Conservation (phyloP, 2,888 invertebrate species). For the Ophioninae sp. region DNA sequence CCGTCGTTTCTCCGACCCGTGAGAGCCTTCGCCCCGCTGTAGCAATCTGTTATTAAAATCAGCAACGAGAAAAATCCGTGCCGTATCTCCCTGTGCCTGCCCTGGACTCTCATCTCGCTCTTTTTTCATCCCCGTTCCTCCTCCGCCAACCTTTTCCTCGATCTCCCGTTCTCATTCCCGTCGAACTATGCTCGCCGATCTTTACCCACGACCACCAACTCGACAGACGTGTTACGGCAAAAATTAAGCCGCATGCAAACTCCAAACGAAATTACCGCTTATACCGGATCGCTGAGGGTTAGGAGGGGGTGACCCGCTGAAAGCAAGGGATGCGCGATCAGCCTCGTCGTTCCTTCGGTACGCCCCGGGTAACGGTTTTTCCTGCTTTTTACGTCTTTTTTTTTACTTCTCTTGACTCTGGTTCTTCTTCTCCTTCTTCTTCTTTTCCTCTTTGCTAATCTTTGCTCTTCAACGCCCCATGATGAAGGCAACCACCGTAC, state of each 20-base stretch:
- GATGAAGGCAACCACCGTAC: conserved; percentile 48
- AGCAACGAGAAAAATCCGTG: conserved; percentile 81
- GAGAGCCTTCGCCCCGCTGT: conserved; percentile 45
- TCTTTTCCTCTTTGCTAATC: conserved; percentile 58
- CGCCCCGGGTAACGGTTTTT: conserved; percentile 47
- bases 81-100: conserved; percentile 76
- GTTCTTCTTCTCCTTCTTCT: conserved; percentile 2
- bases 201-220: conserved; percentile 33
- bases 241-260: conserved; percentile 79
- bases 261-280: conserved; percentile 66
- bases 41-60: conserved; percentile 80
- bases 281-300: conserved; percentile 3
- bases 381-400: no score
- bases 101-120: conserved; percentile 49
- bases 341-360: conserved; percentile 14
- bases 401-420: no score
- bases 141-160: conserved; percentile 20
- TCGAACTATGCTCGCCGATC: conserved; percentile 13
- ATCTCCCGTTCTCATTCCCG: conserved; percentile 3
- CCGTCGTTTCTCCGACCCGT: conserved; percentile 43
- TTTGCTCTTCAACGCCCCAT: conserved; percentile 48
- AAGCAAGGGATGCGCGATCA: background rate
- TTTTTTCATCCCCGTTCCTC: conserved; percentile 8
- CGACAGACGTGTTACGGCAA: conserved; percentile 80
- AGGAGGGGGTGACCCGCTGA: background rate